phyloP scores from a whole-genome alignment of 2,797 vertebrate genomes.

The Neosalanx taihuensis region DNA sequence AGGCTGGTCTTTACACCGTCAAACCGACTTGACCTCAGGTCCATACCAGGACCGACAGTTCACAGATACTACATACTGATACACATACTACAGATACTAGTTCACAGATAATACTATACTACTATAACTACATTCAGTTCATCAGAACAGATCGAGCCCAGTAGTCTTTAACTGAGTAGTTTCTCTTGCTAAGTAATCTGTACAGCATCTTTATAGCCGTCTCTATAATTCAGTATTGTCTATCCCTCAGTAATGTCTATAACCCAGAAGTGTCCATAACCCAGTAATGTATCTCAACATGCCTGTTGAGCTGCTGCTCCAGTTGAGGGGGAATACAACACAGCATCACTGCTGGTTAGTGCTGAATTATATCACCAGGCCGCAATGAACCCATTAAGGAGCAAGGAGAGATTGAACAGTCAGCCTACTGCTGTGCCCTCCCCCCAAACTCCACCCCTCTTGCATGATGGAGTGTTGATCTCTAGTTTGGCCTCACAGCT shows the following conservation, averaged over 20 bases:
- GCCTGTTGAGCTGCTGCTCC: not conserved
- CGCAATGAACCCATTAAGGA: conserved; percentile 2
- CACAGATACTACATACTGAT: too few species aligned
- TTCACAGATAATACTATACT: too few species aligned
- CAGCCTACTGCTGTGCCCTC: not conserved
- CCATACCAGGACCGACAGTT: too few species aligned
- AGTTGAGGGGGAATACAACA: not conserved
- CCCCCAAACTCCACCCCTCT: not conserved
- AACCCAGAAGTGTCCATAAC: not conserved
- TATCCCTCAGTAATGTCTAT: too few species aligned
- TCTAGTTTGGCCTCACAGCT: conserved; percentile 36
- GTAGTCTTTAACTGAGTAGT: too few species aligned
- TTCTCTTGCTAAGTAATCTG: too few species aligned
- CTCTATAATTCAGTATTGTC: too few species aligned
- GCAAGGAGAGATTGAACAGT: conserved; percentile 4
- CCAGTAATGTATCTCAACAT: not conserved
- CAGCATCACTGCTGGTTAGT: not conserved
- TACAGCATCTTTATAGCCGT: too few species aligned
- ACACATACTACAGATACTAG: too few species aligned
- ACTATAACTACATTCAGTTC: not conserved
- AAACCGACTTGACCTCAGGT: too few species aligned
- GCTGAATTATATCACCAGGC: not conserved
- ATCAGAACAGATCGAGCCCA: too few species aligned
- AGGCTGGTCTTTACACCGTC: too few species aligned
- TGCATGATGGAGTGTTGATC: conserved; percentile 44